These are phyloP conservation scores for Phragmatobia fuliginosa DNA, from an alignment of 2,888 invertebrate species.

Conservation along the genomic window DNA sequence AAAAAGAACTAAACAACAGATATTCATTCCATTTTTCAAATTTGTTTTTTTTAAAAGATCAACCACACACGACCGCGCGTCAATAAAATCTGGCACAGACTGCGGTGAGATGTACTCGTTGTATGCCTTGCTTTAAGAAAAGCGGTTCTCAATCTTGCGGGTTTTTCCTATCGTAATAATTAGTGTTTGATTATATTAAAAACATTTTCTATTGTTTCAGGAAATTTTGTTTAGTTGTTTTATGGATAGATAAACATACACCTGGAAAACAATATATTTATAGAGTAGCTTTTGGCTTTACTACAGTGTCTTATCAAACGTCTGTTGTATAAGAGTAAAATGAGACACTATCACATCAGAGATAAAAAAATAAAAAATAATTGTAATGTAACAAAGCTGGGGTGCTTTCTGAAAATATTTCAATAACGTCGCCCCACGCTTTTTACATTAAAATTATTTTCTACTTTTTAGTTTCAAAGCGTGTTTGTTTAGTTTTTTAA, in stretches of 20 bases:
- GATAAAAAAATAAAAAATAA: too few relatives aligned
- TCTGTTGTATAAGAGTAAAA: too few relatives aligned
- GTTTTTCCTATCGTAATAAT: constrained; percentile 37
- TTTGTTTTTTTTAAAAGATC: constrained; percentile 25
- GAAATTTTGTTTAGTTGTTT: constrained; percentile 23
- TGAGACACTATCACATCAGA: too few relatives aligned
- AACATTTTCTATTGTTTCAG: constrained; percentile 32
- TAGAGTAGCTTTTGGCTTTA: too few relatives aligned
- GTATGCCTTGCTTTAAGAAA: constrained; percentile 61
- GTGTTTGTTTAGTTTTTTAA: too few relatives aligned
- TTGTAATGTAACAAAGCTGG: too few relatives aligned
- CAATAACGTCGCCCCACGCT: too few relatives aligned
- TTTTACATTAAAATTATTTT: too few relatives aligned
- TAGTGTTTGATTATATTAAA: constrained; percentile 35
- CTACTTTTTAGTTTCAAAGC: too few relatives aligned
- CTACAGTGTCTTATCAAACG: too few relatives aligned
- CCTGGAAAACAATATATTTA: background rate
- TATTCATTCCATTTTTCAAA: constrained; percentile 36
- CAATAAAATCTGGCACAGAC: constrained; percentile 56
- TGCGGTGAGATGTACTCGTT: constrained; percentile 58
- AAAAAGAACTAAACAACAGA: constrained; percentile 26
- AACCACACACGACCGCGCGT: constrained; percentile 60
- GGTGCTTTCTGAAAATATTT: too few relatives aligned
- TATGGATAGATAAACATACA: background rate
- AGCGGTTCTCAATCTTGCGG: constrained; percentile 68